Conservation (phyloP, 2,797 vertebrate species). For the Tenualosa ilisha region DNA sequence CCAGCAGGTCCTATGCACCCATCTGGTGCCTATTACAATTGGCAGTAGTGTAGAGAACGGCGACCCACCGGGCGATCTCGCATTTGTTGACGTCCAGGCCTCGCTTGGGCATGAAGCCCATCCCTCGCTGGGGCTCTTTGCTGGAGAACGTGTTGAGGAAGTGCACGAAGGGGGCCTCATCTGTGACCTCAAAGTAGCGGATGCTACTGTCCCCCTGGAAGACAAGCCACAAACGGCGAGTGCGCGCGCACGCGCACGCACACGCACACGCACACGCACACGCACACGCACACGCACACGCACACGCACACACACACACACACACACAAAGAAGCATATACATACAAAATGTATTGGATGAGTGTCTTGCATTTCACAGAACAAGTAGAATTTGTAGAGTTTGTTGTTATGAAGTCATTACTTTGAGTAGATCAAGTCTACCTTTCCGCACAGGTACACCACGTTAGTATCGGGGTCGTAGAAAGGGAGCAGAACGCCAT, state of each 20-base stretch:
- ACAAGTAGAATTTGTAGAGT: neutral
- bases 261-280: neutral
- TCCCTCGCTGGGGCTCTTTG: conserved; percentile 98
- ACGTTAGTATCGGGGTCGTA: conserved; percentile 94
- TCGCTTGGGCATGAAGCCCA: conserved; percentile 98
- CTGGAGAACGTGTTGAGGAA: conserved; percentile 98
- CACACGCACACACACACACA: neutral
- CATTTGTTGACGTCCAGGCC: conserved; percentile 98
- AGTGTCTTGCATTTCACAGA: neutral
- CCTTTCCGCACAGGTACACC: conserved; percentile 97
- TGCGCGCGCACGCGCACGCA: neutral
- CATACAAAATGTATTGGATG: neutral
- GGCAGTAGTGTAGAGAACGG: neutral
- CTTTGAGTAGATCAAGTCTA: conserved; percentile 52
- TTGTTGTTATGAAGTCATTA: neutral
- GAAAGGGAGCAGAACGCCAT: conserved; percentile 93
- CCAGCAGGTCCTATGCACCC: neutral
- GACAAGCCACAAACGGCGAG: too few relatives aligned
- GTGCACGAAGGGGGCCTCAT: conserved; percentile 95
- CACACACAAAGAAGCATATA: neutral
- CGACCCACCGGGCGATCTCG: conserved; percentile 91
- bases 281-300: neutral
- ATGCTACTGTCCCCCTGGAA: conserved; percentile 97
- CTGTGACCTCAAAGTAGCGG: conserved; percentile 98
- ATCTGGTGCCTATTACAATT: neutral